Percentiles rank a stretch among this genome's conserved stretches.
phyloP scores from a whole-genome alignment of 2,888 invertebrate species.

The Tupiocoris notatus region DNA sequence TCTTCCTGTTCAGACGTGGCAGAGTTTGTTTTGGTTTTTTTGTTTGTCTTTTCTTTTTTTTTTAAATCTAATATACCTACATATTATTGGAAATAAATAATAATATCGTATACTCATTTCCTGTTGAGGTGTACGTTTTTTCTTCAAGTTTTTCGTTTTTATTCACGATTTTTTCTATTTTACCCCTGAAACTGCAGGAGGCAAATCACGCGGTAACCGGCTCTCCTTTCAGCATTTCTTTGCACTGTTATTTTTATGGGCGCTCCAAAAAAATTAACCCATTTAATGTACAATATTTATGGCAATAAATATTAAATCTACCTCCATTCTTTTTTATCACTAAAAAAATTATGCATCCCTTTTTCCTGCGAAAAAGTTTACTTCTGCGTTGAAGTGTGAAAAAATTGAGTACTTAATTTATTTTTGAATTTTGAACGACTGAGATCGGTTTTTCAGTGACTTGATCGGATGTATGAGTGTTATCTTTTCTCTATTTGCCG shows the following conservation, averaged over 20 bases:
- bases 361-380: too few species aligned
- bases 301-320: slow-evolving; percentile 36
- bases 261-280: not conserved
- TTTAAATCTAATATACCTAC: slow-evolving; percentile 15
- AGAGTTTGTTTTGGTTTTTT: slow-evolving; percentile 25
- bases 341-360: too few species aligned
- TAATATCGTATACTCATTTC: not conserved
- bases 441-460: too few species aligned
- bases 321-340: slow-evolving; percentile 27
- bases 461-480: too few species aligned
- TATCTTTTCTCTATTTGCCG: too few species aligned
- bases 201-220: not conserved
- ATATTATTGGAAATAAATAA: not conserved
- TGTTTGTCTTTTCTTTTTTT: slow-evolving; percentile 8
- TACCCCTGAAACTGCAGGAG: not conserved
- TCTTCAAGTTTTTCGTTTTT: not conserved
- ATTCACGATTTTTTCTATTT: not conserved
- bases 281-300: slow-evolving; percentile 18
- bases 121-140: not conserved
- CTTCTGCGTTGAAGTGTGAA: too few species aligned
- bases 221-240: not conserved
- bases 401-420: too few species aligned
- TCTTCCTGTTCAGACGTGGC: slow-evolving; percentile 11
- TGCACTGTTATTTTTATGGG: not conserved
- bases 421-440: too few species aligned